A percentile compares a stretch with the other conserved stretches of the same genome.
Conservation (phyloP, 2,888 invertebrate species). For the Stratiomys singularior region DNA sequence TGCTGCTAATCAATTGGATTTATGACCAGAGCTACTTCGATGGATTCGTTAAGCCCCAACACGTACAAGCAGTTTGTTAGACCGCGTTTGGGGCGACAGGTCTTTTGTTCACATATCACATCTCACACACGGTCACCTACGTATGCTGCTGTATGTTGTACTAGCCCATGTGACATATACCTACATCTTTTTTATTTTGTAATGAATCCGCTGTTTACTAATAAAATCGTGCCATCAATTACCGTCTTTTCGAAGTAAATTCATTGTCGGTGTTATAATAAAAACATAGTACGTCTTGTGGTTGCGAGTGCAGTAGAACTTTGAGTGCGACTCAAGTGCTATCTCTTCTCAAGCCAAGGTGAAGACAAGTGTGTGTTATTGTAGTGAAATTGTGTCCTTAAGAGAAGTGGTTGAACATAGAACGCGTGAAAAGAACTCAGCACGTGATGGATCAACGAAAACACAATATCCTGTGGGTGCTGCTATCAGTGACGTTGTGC, state of each 20-base stretch:
- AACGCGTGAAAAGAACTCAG: neutral
- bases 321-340: constrained; percentile 22
- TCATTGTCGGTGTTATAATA: constrained; percentile 10
- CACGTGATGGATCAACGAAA: constrained; percentile 5
- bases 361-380: no score
- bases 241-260: constrained; percentile 17
- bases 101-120: neutral
- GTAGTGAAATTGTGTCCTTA: constrained; percentile 14
- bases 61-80: constrained; percentile 3
- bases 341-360: neutral
- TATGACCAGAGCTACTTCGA: neutral
- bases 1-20: neutral
- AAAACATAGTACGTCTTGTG: constrained; percentile 15
- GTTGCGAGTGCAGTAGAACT: constrained; percentile 1
- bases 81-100: neutral
- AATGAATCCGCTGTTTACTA: constrained; percentile 31
- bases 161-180: neutral
- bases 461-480: neutral
- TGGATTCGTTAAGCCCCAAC: neutral
- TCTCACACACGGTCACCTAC: neutral
- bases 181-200: constrained; percentile 31
- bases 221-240: constrained; percentile 37
- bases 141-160: no score
- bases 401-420: neutral
- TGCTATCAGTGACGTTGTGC: neutral